Conservation (phyloP, 2,888 invertebrate species). For the Agriotes lineatus region DNA sequence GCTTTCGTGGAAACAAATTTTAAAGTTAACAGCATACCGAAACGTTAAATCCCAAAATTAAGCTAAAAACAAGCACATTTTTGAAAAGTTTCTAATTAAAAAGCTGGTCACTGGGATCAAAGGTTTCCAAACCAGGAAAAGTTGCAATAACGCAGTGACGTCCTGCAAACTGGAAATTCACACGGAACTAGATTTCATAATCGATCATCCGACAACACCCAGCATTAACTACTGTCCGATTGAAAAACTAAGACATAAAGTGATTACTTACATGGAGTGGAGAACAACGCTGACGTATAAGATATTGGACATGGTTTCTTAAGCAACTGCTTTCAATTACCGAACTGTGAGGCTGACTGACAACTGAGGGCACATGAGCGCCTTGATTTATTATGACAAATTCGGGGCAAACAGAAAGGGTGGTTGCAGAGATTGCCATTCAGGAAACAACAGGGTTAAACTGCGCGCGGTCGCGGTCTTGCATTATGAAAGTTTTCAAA, state of each 20-base stretch:
- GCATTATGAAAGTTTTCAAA: conserved; percentile 49
- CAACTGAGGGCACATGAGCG: neutral
- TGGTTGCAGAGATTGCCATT: conserved; percentile 36
- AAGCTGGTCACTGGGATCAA: too few species aligned
- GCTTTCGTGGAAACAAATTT: too few species aligned
- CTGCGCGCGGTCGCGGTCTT: conserved; percentile 49
- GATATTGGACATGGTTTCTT: conserved; percentile 5
- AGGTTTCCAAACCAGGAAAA: too few species aligned
- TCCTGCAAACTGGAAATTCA: too few species aligned
- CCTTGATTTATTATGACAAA: conserved; percentile 18
- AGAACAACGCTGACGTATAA: conserved; percentile 4
- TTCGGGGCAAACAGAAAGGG: conserved; percentile 19
- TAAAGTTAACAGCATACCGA: too few species aligned
- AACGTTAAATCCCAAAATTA: too few species aligned
- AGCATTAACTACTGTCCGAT: neutral
- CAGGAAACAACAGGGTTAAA: conserved; percentile 46
- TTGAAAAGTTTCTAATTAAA: too few species aligned
- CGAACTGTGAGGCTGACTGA: neutral
- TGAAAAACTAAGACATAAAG: neutral
- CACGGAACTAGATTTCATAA: too few species aligned
- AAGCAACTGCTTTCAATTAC: conserved; percentile 1
- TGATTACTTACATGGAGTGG: conserved; percentile 22
- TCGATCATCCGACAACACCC: too few species aligned
- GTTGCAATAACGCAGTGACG: too few species aligned
- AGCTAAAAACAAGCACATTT: too few species aligned